Percentiles rank a stretch among this genome's conserved stretches.
Conservation (phyloP, 2,113 vertebrate species). For the Polypterus senegalus region DNA sequence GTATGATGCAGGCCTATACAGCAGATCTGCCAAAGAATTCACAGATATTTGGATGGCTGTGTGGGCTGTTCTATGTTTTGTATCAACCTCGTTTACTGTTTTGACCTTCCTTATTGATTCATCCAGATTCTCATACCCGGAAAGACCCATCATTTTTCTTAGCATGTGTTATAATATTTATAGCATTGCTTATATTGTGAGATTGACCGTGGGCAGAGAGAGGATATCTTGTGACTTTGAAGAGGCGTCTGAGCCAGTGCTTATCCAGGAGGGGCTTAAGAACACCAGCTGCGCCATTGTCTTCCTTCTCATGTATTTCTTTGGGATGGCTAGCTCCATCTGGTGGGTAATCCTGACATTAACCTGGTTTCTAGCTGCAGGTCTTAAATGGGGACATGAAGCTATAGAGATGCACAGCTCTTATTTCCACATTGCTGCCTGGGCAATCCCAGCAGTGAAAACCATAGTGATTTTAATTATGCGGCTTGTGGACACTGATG, state of each 20-base stretch:
- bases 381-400: slow-evolving; percentile 96
- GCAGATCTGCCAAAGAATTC: slow-evolving; percentile 81
- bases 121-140: slow-evolving; percentile 89
- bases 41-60: slow-evolving; percentile 96
- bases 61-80: slow-evolving; percentile 92
- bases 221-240: slow-evolving; percentile 97
- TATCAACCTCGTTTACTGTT: slow-evolving; percentile 91
- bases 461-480: slow-evolving; percentile 97
- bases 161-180: slow-evolving; percentile 99
- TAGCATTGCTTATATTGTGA: slow-evolving; percentile 93
- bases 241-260: slow-evolving; percentile 79
- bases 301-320: slow-evolving; percentile 97
- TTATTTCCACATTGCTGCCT: slow-evolving; percentile 96
- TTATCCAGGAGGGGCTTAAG: slow-evolving; percentile 96
- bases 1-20: slow-evolving; percentile 85
- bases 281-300: slow-evolving; percentile 98
- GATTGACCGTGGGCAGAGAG: slow-evolving; percentile 86
- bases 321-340: slow-evolving; percentile 97
- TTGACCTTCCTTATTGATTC: slow-evolving; percentile 94
- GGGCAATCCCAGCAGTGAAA: slow-evolving; percentile 94
- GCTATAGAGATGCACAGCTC: slow-evolving; percentile 98
- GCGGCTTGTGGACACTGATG: slow-evolving; percentile 88
- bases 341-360: slow-evolving; percentile 98
- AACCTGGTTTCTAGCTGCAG: slow-evolving; percentile 94
- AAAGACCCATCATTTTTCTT: slow-evolving; percentile 93